These are phyloP conservation scores for Sarcophaga peregrina DNA, from an alignment of 1,140 invertebrate genomes.

Conservation along the genomic window DNA sequence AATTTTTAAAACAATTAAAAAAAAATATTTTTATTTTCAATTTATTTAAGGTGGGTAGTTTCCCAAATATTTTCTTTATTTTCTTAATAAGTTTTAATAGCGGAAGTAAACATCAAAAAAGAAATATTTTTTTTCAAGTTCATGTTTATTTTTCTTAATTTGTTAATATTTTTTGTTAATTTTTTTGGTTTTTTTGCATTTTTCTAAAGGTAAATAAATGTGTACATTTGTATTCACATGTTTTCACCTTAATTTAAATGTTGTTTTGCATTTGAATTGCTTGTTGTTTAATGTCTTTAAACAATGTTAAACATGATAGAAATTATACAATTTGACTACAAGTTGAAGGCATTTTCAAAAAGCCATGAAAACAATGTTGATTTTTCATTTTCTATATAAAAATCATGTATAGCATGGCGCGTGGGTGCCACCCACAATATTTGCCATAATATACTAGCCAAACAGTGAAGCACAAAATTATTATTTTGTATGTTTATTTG, in stretches of 20 bases:
- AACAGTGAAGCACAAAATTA: too few relatives aligned
- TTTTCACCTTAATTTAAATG: slow-evolving; percentile 34
- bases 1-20: too few relatives aligned
- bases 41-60: too few relatives aligned
- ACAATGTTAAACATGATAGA: neutral
- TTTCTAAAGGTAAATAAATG: slow-evolving; percentile 1
- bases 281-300: neutral
- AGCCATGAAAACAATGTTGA: neutral
- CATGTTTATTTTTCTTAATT: neutral
- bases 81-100: too few relatives aligned
- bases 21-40: too few relatives aligned
- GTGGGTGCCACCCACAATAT: slow-evolving; percentile 2
- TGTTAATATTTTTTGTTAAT: too few relatives aligned
- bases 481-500: too few relatives aligned
- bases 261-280: neutral
- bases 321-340: neutral
- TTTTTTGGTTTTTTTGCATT: too few relatives aligned
- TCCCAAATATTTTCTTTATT: too few relatives aligned
- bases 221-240: neutral
- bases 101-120: neutral
- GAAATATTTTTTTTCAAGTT: neutral
- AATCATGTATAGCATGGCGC: slow-evolving; percentile 6
- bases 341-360: slow-evolving; percentile 26
- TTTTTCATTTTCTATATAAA: neutral
- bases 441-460: too few relatives aligned